Evolutionary conservation across 2,113 vertebrate genomes (phyloP).

Genomic region (Polyodon spathula): DNA sequence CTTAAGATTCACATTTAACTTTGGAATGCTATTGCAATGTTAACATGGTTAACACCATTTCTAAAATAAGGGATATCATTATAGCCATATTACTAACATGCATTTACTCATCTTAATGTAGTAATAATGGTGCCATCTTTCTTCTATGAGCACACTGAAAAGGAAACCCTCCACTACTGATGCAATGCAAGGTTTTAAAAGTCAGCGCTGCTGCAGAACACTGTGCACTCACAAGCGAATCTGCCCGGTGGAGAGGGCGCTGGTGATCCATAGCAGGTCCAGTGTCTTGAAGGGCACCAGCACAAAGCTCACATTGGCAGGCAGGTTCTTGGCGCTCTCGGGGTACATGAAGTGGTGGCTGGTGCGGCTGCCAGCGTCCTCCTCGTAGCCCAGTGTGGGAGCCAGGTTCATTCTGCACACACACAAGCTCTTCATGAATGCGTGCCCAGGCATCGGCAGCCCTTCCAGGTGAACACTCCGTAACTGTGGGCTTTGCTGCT

Average conservation of each 20-base stretch:
- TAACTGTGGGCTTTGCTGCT: too few relatives aligned
- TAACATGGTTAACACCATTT: too few relatives aligned
- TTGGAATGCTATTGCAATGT: too few relatives aligned
- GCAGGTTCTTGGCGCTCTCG: slow-evolving; percentile 94
- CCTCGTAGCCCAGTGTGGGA: slow-evolving; percentile 87
- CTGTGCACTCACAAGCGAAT: slow-evolving; percentile 83
- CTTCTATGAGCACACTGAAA: background rate
- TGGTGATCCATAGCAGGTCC: slow-evolving; percentile 95
- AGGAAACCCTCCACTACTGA: background rate
- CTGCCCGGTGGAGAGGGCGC: slow-evolving; percentile 87
- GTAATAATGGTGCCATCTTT: background rate
- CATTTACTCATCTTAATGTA: too few relatives aligned
- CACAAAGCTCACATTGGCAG: slow-evolving; percentile 89
- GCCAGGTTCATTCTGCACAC: slow-evolving; percentile 89
- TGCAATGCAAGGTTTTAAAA: too few relatives aligned
- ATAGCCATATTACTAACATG: too few relatives aligned
- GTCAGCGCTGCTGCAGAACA: background rate
- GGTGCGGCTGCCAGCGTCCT: slow-evolving; percentile 80
- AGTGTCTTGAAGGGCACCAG: slow-evolving; percentile 94
- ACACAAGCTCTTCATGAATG: background rate
- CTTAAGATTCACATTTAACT: too few relatives aligned
- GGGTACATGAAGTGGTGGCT: slow-evolving; percentile 99
- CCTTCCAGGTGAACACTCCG: too few relatives aligned
- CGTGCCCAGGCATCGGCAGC: too few relatives aligned
- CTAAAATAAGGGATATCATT: too few relatives aligned